Percentiles rank a stretch among this genome's conserved stretches.
phyloP scores from a whole-genome alignment of 2,888 invertebrate genomes.

The Lamellibrachia columna region DNA sequence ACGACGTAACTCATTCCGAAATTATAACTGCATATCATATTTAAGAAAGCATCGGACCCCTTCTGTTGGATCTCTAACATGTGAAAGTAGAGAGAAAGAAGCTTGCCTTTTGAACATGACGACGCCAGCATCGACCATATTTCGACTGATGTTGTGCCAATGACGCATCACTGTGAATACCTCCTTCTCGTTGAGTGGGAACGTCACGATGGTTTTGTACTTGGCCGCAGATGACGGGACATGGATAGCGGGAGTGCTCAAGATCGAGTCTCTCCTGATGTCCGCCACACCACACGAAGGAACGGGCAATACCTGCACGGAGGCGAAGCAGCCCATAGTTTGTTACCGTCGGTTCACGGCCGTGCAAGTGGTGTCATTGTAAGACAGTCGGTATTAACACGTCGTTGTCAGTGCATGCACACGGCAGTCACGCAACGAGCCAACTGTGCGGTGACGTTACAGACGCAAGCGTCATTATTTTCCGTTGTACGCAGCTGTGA shows the following conservation, averaged over 20 bases:
- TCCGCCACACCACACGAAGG: neutral
- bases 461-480: neutral
- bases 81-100: neutral
- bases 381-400: neutral
- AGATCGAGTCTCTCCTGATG: neutral
- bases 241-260: neutral
- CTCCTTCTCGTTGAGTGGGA: constrained; percentile 43
- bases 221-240: neutral
- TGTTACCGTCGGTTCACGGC: neutral
- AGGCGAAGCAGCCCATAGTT: constrained; percentile 29
- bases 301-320: constrained; percentile 30
- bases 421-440: neutral
- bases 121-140: constrained; percentile 44
- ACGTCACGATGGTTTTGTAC: constrained; percentile 23
- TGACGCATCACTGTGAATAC: constrained; percentile 41
- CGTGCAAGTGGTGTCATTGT: neutral
- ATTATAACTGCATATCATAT: neutral
- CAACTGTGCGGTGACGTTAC: neutral
- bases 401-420: neutral
- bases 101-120: constrained; percentile 45
- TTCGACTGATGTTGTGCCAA: constrained; percentile 46
- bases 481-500: neutral
- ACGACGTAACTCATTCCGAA: neutral
- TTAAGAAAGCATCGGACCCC: neutral
- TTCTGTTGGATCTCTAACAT: neutral